Evolutionary conservation across 2,888 invertebrate genomes (phyloP).

Genomic region (Chromoteleia sp.): DNA sequence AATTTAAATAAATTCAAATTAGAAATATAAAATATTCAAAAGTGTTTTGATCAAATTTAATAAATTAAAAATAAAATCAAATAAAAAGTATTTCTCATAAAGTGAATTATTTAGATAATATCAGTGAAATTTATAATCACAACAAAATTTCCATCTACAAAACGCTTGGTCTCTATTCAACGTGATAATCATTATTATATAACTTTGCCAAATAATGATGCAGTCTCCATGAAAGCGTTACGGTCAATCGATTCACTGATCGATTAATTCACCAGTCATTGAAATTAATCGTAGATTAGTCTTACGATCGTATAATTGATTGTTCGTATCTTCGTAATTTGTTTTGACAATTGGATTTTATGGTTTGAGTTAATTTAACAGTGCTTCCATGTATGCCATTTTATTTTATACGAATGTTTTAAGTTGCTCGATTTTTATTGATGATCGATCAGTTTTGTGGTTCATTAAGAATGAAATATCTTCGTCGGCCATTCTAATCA

Average conservation of each 20-base stretch:
- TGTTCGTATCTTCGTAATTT: neutral
- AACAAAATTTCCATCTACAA: neutral
- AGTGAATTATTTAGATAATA: too few species aligned
- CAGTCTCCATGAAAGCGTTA: neutral
- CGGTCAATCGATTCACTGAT: slow-evolving; percentile 5
- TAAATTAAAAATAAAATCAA: too few species aligned
- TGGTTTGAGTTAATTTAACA: slow-evolving; percentile 7
- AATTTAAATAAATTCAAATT: too few species aligned
- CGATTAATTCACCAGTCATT: slow-evolving; percentile 13
- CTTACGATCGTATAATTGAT: neutral
- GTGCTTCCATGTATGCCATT: neutral
- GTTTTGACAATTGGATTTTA: slow-evolving; percentile 16
- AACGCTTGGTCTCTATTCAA: slow-evolving; percentile 20
- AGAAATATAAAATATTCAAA: too few species aligned
- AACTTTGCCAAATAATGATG: slow-evolving; percentile 34
- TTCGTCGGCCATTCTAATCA: neutral
- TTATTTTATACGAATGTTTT: neutral
- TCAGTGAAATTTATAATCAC: too few species aligned
- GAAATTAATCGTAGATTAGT: slow-evolving; percentile 7
- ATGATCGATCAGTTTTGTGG: neutral
- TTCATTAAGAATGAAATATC: neutral
- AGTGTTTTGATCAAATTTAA: too few species aligned
- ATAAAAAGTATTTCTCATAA: neutral
- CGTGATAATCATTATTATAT: slow-evolving; percentile 18
- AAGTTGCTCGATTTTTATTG: slow-evolving; percentile 1